Conservation (phyloP, 2,113 vertebrate genomes). For the Nesogale talazaci region DNA sequence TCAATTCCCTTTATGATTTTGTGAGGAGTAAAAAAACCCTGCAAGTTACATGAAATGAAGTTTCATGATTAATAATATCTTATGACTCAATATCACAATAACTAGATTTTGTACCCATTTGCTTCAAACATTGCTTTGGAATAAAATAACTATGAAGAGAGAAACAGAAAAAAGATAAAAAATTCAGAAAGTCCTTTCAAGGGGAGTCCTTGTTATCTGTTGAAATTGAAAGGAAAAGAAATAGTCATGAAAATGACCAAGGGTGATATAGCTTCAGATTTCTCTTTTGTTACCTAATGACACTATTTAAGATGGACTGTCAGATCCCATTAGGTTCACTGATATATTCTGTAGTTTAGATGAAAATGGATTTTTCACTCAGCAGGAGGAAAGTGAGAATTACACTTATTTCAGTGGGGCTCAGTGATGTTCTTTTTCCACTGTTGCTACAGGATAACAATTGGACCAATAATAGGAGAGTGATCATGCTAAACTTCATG, state of each 20-base stretch:
- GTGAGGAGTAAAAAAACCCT: not conserved
- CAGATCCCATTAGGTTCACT: slow-evolving; percentile 76
- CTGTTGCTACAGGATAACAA: slow-evolving; percentile 54
- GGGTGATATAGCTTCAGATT: slow-evolving; percentile 22
- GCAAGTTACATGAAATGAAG: not conserved
- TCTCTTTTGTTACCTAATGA: slow-evolving; percentile 72
- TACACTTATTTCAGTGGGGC: slow-evolving; percentile 63
- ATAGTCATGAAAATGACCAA: slow-evolving; percentile 49
- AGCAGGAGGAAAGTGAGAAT: slow-evolving; percentile 71
- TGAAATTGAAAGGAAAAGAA: slow-evolving; percentile 64
- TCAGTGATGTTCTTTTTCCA: slow-evolving; percentile 29
- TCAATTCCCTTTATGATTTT: not conserved
- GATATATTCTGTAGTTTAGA: slow-evolving; percentile 71
- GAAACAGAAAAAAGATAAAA: not conserved
- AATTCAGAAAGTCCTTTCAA: slow-evolving; percentile 33
- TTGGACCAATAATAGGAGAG: slow-evolving; percentile 63
- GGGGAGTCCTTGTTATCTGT: slow-evolving; percentile 7
- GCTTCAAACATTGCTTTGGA: not conserved
- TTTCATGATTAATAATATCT: not conserved
- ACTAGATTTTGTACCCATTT: not conserved
- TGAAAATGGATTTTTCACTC: slow-evolving; percentile 69
- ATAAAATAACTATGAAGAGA: slow-evolving; percentile 34
- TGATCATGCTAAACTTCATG: slow-evolving; percentile 49
- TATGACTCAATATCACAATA: not conserved
- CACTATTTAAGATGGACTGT: slow-evolving; percentile 79